These are phyloP conservation scores for Mobula birostris DNA, from an alignment of 2,113 vertebrate genomes.

Conservation along the genomic window DNA sequence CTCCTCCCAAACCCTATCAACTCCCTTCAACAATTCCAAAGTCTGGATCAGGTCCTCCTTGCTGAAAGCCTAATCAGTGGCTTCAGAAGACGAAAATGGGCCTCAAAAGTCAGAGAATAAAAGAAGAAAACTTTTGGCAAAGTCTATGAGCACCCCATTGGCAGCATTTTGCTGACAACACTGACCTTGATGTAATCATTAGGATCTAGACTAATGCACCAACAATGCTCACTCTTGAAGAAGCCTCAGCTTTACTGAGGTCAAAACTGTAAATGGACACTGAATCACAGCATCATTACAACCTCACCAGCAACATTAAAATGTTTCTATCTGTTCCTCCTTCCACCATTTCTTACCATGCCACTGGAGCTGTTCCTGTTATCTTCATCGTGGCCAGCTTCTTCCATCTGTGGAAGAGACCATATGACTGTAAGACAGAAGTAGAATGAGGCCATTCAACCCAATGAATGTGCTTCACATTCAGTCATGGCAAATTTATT, in stretches of 20 bases:
- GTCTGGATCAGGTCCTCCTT: background rate
- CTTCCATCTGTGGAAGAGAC: constrained; percentile 8
- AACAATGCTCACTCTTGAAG: no score
- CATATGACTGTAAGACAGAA: no score
- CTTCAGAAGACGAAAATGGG: background rate
- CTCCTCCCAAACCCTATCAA: background rate
- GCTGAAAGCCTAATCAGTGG: background rate
- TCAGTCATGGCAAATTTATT: no score
- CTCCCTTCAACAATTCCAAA: background rate
- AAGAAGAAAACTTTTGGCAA: background rate
- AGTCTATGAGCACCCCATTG: background rate
- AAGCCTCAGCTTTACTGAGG: background rate
- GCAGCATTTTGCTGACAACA: background rate
- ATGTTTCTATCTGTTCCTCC: background rate
- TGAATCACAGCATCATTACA: background rate
- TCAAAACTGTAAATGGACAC: background rate
- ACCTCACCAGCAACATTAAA: constrained; percentile 15
- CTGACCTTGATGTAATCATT: background rate
- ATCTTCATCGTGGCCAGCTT: constrained; percentile 1
- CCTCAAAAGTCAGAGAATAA: background rate
- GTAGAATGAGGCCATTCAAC: no score
- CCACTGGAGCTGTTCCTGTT: constrained; percentile 24
- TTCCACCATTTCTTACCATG: constrained; percentile 19
- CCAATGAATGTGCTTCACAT: no score
- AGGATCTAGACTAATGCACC: background rate